These are phyloP conservation scores for Mastomys natalensis DNA, from an alignment of 2,113 vertebrate species.

Conservation along the genomic window DNA sequence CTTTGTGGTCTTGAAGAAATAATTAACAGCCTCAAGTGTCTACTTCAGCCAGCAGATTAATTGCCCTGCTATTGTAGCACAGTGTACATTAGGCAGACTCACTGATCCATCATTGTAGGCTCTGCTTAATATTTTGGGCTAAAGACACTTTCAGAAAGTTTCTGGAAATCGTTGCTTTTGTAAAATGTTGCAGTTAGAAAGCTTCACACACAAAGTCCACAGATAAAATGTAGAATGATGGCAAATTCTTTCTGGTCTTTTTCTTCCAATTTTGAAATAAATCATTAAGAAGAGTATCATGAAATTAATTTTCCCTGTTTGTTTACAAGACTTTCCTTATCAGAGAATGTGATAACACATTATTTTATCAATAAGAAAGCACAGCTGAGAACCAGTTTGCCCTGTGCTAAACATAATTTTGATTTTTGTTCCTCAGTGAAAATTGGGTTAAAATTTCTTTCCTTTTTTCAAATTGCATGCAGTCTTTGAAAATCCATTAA, in stretches of 20 bases:
- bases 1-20: conserved; percentile 63
- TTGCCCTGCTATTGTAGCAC: conserved; percentile 53
- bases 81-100: conserved; percentile 56
- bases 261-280: conserved; percentile 10
- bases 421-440: conserved; percentile 30
- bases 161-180: conserved; percentile 37
- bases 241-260: background rate
- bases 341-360: conserved; percentile 5
- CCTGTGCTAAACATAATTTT: background rate
- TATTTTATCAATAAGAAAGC: conserved; percentile 42
- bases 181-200: background rate
- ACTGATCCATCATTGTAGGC: conserved; percentile 51
- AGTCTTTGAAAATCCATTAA: background rate
- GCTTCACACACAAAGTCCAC: background rate
- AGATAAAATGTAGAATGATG: background rate
- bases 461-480: no score
- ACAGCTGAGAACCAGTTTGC: conserved; percentile 12
- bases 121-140: conserved; percentile 54
- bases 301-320: conserved; percentile 35
- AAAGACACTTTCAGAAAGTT: conserved; percentile 36
- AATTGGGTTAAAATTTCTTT: background rate
- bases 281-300: conserved; percentile 10
- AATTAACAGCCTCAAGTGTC: conserved; percentile 62
- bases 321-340: background rate
- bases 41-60: conserved; percentile 67